Percentiles rank a stretch among this genome's conserved stretches.
Evolutionary conservation across 2,888 invertebrate species (phyloP).

Genomic region (Poecilobothrus nobilitatus): DNA sequence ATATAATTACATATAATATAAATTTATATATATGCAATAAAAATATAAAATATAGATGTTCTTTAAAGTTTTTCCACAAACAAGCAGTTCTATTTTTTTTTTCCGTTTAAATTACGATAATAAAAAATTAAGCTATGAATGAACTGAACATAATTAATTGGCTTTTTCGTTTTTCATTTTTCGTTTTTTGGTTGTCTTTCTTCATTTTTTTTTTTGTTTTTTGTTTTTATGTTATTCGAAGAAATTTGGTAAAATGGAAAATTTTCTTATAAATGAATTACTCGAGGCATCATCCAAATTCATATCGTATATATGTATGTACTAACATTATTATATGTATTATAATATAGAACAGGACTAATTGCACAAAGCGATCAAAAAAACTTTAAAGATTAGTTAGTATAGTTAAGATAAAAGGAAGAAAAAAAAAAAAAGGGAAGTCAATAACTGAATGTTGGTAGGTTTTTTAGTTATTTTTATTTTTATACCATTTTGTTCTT

Average conservation of each 20-base stretch:
- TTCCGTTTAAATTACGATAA: neutral
- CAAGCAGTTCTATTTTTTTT: too few species aligned
- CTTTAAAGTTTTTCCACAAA: neutral
- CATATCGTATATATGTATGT: neutral
- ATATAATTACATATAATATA: too few species aligned
- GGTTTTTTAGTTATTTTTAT: neutral
- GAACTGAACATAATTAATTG: slow-evolving; percentile 6
- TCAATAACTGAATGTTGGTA: neutral
- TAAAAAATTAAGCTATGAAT: neutral
- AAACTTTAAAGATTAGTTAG: too few species aligned
- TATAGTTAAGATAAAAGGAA: neutral
- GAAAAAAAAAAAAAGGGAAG: neutral
- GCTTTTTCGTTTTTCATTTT: neutral
- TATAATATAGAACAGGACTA: too few species aligned
- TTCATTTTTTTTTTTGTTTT: too few species aligned
- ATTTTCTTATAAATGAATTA: neutral
- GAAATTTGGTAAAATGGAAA: neutral
- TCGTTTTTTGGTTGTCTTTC: too few species aligned
- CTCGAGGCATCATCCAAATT: neutral
- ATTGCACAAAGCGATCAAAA: too few species aligned
- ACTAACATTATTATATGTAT: neutral
- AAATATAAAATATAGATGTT: too few species aligned
- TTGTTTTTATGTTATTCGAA: too few species aligned
- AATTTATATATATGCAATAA: too few species aligned
- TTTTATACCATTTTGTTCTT: neutral